phyloP scores from a whole-genome alignment of 2,113 vertebrate genomes.

The Ochotona princeps region DNA sequence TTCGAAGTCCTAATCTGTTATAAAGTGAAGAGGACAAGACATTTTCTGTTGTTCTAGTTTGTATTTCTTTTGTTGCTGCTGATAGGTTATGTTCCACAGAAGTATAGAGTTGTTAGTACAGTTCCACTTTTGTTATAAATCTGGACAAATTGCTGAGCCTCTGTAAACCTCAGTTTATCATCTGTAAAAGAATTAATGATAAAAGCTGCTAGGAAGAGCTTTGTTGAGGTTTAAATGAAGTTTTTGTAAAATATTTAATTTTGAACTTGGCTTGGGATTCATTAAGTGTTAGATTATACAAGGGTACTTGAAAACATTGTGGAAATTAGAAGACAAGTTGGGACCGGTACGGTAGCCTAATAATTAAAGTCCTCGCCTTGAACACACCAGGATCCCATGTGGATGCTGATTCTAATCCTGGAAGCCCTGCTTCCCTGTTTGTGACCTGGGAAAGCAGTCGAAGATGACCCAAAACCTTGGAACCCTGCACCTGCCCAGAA shows the following conservation, averaged over 20 bases:
- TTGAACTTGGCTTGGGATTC: slow-evolving; percentile 5
- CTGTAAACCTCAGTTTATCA: not conserved
- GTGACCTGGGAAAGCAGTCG: no score
- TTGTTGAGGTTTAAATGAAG: slow-evolving; percentile 37
- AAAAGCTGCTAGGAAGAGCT: not conserved
- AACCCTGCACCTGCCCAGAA: no score
- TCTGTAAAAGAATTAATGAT: not conserved
- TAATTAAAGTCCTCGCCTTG: no score
- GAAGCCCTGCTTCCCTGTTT: no score
- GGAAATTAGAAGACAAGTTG: no score
- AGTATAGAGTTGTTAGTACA: not conserved
- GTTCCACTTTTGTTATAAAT: not conserved
- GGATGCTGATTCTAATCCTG: no score
- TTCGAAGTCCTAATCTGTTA: not conserved
- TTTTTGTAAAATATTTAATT: not conserved
- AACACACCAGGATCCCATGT: no score
- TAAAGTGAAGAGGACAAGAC: not conserved
- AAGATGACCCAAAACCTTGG: no score
- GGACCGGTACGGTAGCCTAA: no score
- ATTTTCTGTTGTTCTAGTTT: not conserved
- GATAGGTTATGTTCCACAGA: not conserved
- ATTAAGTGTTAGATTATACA: slow-evolving; percentile 7
- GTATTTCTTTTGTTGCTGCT: not conserved
- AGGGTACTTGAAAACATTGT: no score
- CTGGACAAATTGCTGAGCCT: not conserved